These are phyloP conservation scores for Synergus umbraculus DNA, from an alignment of 2,888 invertebrate species.

Conservation along the genomic window DNA sequence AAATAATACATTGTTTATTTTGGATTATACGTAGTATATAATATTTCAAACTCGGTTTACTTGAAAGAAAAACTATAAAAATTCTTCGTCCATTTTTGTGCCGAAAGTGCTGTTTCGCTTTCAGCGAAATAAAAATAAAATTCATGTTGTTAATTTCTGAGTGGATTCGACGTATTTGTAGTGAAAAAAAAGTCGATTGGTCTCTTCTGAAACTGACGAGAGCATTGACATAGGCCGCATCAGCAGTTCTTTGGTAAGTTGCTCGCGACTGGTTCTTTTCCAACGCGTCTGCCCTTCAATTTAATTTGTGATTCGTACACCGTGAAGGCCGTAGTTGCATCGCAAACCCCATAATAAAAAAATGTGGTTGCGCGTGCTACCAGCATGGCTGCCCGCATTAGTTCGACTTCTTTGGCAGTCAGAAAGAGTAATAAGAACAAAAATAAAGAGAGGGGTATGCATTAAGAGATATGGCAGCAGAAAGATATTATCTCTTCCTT, in stretches of 20 bases:
- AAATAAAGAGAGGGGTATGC: not conserved
- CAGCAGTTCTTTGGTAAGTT: constrained; percentile 20
- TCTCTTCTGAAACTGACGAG: constrained; percentile 14
- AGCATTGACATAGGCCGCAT: constrained; percentile 17
- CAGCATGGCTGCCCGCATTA: constrained; percentile 45
- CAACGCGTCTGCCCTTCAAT: constrained; percentile 54
- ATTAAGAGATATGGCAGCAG: constrained; percentile 18
- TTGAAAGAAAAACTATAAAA: not conserved
- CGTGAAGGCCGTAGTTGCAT: constrained; percentile 52
- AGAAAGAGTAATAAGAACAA: constrained; percentile 12
- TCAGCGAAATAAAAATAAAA: not conserved
- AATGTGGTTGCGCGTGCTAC: constrained; percentile 54
- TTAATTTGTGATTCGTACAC: constrained; percentile 56
- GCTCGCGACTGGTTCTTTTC: constrained; percentile 43
- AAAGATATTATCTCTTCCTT: constrained; percentile 9
- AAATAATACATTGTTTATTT: not conserved
- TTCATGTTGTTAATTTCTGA: constrained; percentile 18
- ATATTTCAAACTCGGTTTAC: not conserved
- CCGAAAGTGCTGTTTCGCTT: not conserved
- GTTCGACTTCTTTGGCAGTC: constrained; percentile 21
- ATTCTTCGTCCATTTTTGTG: not conserved
- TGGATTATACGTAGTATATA: not conserved
- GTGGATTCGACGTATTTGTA: constrained; percentile 17
- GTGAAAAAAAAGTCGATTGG: constrained; percentile 26
- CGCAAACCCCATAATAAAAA: constrained; percentile 47